Evolutionary conservation across 2,888 invertebrate species (phyloP), one percentile per base, ranked within the genome.

Genomic region (Aproaerema taeniolella): DNA sequence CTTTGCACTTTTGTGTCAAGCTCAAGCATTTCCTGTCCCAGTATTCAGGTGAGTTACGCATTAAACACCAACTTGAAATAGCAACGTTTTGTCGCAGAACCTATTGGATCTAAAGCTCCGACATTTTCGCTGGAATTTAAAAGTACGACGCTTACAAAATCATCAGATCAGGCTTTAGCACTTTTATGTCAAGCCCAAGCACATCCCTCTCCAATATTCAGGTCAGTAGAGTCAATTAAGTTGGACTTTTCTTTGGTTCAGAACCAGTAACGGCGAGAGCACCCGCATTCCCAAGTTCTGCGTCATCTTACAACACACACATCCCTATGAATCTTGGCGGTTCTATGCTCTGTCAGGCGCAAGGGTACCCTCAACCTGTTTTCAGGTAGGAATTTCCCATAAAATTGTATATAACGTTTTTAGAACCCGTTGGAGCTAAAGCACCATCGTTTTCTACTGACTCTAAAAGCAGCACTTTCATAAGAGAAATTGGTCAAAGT

Each of bases 121-220:
- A 90, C 91, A 54, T 90, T 93, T 71, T 91, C 91, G 42, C 89
- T 33, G 39, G 39, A 43, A 37, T 43, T 30, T 40, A 43, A 40
- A 30, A 43, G 40, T 10, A 43, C 39, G 20, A 39, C 43, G 13
- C 32, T 43, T 16, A 43, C 43, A 12, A 43, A 43, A 39, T 16
- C 25, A 1, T 29, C 82, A 47, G 88, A 88, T 52, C 89, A 89
- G 62, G 88, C 89, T 63, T 89, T 93, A 67, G 91, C 91, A 35
- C 74, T 93, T 53, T 87, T 92, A 65, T 93, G 93, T 73, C 92
- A 92, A 71, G 92, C 93, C 51, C 93, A 94, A 88, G 93, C 92
- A 57, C 92, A 89, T 75, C 93, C 93, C 55, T 89, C 91, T 65
- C 90, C 90, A 54, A 58, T 77, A 54, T 86, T 85, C 81, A 86